Evolutionary conservation across 2,888 invertebrate species (phyloP), one percentile per base, ranked within the genome.

Genomic region (Stictocephala bisonia): DNA sequence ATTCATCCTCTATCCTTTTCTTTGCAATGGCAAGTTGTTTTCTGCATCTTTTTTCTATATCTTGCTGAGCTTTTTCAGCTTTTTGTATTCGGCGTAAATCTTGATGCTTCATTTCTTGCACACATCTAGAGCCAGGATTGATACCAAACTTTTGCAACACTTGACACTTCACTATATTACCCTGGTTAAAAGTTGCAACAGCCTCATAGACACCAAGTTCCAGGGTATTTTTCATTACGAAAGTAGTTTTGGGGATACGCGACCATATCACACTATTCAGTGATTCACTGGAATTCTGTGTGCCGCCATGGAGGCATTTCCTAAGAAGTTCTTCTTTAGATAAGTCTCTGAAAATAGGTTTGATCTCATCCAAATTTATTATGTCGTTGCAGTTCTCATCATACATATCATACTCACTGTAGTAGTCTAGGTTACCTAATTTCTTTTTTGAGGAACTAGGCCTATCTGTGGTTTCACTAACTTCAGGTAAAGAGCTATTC

Each of bases 1-100:
- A n/a, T n/a, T n/a, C n/a, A 20, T 64, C 41, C 18, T 64, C 35
- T 35, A 18, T 13, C 18, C 15, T 13, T 35, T 64, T 40, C 29
- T 56, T 27, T 56, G 15, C 2, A 4, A 7, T 31, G 4, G 2
- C 40, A 27, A 64, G 56, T 26, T 56, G 24, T 29, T 56, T 24
- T 31, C 41, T 1, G 20, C 64, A 40, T n/a, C 31, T 64, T 64
- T 64, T 31, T 24, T 64, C 40, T 9, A 64, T 31, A 35, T 64
- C 41, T 9, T 1, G 2, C 15, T 35, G 7, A 31, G 31, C 64
- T n/a, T 31, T 27, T 35, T 60, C 60, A 11, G 29, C 31, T 60
- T 60, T 60, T 15, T 11, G 27, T 15, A 60, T 60, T 18, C 60
- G 60, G 4, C 7, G 3, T 31, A n/a, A n/a, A n/a, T 31, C 60